Evolutionary conservation across 2,797 vertebrate genomes (phyloP).

Genomic region (Cossypha polioptera): DNA sequence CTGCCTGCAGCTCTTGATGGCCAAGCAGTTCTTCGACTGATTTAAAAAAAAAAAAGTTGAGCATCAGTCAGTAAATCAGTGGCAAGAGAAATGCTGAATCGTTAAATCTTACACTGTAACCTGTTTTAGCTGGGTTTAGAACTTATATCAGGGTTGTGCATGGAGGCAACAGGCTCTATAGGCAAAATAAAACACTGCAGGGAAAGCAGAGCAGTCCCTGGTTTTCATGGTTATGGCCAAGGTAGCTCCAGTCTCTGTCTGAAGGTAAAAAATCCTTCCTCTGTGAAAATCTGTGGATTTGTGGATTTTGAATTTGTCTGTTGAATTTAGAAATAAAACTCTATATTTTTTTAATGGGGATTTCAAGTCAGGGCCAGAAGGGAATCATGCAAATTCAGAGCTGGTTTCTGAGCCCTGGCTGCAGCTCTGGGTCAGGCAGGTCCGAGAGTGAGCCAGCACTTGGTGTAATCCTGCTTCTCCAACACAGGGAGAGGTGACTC

Average conservation of each 20-base stretch:
- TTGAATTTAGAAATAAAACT: neutral
- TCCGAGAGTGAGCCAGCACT: neutral
- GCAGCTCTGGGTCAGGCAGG: neutral
- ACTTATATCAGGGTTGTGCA: neutral
- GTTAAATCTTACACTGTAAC: neutral
- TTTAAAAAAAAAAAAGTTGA: neutral
- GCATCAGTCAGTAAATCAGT: constrained; percentile 44
- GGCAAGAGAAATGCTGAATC: constrained; percentile 39
- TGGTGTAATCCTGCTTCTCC: neutral
- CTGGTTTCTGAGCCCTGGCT: neutral
- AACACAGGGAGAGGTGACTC: neutral
- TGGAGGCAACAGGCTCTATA: neutral
- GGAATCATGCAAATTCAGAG: neutral
- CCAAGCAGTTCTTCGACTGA: neutral
- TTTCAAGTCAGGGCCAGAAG: neutral
- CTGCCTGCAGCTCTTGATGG: neutral
- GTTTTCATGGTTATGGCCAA: neutral
- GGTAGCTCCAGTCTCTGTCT: neutral
- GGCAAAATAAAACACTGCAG: neutral
- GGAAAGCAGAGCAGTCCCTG: neutral
- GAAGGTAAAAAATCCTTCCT: neutral
- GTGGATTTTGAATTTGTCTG: neutral
- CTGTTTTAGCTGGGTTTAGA: neutral
- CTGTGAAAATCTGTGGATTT: neutral
- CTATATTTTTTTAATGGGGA: fast-evolving